phyloP scores from a whole-genome alignment of 2,888 invertebrate genomes.

The Biston stratarius region DNA sequence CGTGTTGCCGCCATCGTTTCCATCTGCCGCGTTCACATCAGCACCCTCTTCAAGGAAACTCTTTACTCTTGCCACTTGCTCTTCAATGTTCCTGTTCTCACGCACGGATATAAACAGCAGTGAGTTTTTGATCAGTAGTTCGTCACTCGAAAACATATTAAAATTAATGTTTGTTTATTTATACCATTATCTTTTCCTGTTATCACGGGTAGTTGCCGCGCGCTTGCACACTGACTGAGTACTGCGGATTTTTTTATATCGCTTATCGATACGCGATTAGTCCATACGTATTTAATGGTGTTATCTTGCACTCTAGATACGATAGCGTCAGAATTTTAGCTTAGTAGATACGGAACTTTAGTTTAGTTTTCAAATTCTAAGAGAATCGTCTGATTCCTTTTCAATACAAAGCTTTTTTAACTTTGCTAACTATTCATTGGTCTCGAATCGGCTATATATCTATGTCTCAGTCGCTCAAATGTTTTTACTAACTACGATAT shows the following conservation, averaged over 20 bases:
- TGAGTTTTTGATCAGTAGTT: constrained; percentile 40
- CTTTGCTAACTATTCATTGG: neutral
- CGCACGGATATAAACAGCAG: constrained; percentile 42
- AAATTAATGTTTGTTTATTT: constrained; percentile 16
- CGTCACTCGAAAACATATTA: constrained; percentile 18
- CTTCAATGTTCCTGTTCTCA: constrained; percentile 33
- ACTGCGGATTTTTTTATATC: neutral
- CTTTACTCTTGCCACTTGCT: constrained; percentile 40
- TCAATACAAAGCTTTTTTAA: neutral
- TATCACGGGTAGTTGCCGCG: neutral
- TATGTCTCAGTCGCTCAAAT: neutral
- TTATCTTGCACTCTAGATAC: neutral
- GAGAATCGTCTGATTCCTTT: neutral
- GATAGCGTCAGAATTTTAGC: neutral
- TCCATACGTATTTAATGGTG: neutral
- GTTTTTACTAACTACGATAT: neutral
- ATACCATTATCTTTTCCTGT: neutral
- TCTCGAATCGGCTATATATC: neutral
- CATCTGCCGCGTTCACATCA: constrained; percentile 49
- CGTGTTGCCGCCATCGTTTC: constrained; percentile 46
- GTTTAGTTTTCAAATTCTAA: neutral
- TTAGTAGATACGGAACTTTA: neutral
- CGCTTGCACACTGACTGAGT: neutral
- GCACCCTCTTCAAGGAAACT: constrained; percentile 45
- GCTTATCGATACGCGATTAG: neutral